Base-by-base conservation (phyloP, 2,113 vertebrate genomes). In the Myrmecophaga tridactyla region DNA sequence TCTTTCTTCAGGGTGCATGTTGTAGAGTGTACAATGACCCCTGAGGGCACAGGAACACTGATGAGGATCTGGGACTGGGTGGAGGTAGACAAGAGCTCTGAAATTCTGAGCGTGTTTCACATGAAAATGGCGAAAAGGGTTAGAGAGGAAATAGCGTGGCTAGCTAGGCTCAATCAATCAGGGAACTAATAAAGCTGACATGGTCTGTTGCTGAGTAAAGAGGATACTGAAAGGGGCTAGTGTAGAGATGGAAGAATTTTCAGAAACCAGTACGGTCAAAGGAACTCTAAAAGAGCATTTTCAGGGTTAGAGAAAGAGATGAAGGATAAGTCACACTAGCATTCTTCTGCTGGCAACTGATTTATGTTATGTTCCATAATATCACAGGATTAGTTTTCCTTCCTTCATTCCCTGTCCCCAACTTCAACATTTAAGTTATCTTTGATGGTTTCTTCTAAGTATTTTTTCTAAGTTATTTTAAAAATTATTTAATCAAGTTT, bases 171-270 rank as follows among this genome's bases (percentile, higher is more conserved):
- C 62, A 88, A 36, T 86, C 91, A 73, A 90, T 91, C 77, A 80
- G 27, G 73, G 34, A 4, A 58, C 15, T 10, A 0, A 11, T 0
- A 72, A 29, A 17, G 63, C 43, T 88, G 91, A 83, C 60, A 27
- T 7, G 6, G 0, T 41, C 81, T 93, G 90, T 96, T 96, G 90
- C 94, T 77, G 13, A 56, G 88, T 80, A 84, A 63, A 95, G 39
- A 34, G 13, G 17, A 60, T 1, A 0, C 58, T 67, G 73, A 25
- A 82, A 41, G 18, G 60, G 39, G 58, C 60, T n/a, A 10, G 10
- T 18, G 39, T 65, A 5, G 13, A 75, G 11, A 34, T 43, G 31
- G 39, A 8, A 58, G 70, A 7, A 10, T 36, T 82, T 60, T 39
- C 73, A 31, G 20, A 6, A 51, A 72, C 48, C 25, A 46, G 51